Conservation (phyloP, 2,113 vertebrate genomes). For the Dipodomys merriami region DNA sequence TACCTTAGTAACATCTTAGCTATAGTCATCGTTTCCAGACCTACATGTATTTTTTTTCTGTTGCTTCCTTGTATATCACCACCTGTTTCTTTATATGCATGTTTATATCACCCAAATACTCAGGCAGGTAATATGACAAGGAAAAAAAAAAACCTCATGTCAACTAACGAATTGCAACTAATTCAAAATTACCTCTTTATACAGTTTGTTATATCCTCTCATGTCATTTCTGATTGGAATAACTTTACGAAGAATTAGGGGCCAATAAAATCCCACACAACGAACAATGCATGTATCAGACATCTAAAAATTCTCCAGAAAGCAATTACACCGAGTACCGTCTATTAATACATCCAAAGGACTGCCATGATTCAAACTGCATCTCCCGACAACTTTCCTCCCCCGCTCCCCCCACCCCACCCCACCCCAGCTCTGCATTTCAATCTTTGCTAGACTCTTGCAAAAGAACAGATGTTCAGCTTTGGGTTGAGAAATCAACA, state of each 20-base stretch:
- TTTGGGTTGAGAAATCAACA: constrained; percentile 81
- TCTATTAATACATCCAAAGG: constrained; percentile 78
- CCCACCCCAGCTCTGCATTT: constrained; percentile 69
- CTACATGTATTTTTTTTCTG: background rate
- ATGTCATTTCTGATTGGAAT: constrained; percentile 52
- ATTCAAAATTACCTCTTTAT: constrained; percentile 59
- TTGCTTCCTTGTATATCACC: background rate
- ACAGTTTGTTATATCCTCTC: constrained; percentile 24
- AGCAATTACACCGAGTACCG: constrained; percentile 69
- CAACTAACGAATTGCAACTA: constrained; percentile 25
- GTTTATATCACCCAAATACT: background rate
- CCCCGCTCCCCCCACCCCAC: background rate
- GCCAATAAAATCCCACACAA: constrained; percentile 60
- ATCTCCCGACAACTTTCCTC: constrained; percentile 17
- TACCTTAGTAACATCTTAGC: background rate
- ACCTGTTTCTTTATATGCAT: too few species aligned
- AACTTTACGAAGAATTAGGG: constrained; percentile 58
- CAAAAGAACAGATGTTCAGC: constrained; percentile 81
- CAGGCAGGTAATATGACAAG: background rate
- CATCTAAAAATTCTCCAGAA: constrained; percentile 78
- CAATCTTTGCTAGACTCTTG: constrained; percentile 63
- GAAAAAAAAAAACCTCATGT: background rate
- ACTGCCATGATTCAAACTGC: constrained; percentile 40
- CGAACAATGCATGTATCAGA: constrained; percentile 68
- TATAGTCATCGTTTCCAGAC: background rate